phyloP scores from a whole-genome alignment of 2,797 vertebrate species.

The Peromyscus aztecus region DNA sequence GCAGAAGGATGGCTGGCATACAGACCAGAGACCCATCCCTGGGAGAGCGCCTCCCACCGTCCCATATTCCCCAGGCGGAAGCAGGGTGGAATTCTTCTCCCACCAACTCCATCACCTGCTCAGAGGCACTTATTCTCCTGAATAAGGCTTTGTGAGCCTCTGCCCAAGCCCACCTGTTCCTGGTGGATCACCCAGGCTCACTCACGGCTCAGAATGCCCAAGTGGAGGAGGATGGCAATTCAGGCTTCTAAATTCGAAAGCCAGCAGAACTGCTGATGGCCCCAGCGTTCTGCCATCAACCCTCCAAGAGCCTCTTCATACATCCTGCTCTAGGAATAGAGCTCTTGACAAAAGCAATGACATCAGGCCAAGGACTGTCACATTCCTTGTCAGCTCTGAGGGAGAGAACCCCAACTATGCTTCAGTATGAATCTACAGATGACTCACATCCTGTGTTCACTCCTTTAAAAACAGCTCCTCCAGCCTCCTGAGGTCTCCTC shows the following conservation, averaged over 20 bases:
- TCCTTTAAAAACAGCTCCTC: conserved; percentile 58
- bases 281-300: conserved; percentile 74
- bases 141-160: conserved; percentile 47
- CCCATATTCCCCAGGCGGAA: neutral
- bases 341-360: conserved; percentile 79
- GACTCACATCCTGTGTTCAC: conserved; percentile 65
- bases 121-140: conserved; percentile 23
- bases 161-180: conserved; percentile 60
- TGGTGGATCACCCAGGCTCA: conserved; percentile 42
- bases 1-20: neutral
- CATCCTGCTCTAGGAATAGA: conserved; percentile 80
- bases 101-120: neutral
- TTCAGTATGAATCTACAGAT: conserved; percentile 29
- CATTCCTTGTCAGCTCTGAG: conserved; percentile 72
- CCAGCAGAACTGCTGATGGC: conserved; percentile 79
- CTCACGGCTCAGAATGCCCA: conserved; percentile 61
- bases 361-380: conserved; percentile 65
- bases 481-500: neutral
- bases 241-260: conserved; percentile 74
- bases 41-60: neutral
- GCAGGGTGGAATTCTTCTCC: neutral
- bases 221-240: conserved; percentile 76
- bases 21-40: neutral
- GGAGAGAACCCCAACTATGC: neutral
- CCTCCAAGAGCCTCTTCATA: conserved; percentile 84